Evolutionary conservation across 2,797 vertebrate species (phyloP).

Genomic region (Cephalopachus bancanus): DNA sequence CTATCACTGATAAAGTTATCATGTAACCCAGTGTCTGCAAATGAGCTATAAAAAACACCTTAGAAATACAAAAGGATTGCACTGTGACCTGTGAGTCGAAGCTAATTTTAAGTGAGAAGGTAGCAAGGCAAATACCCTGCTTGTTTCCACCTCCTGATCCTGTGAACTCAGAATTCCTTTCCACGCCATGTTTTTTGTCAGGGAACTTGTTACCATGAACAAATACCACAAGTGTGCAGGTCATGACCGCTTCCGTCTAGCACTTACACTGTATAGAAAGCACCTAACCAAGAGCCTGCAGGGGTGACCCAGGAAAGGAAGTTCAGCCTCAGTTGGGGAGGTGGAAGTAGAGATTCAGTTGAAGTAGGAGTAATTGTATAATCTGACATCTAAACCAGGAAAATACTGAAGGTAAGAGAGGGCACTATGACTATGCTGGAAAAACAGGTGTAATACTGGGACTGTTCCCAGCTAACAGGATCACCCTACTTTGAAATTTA

Average conservation of each 20-base stretch:
- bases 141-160: background rate
- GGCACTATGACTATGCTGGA: background rate
- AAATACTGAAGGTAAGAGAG: background rate
- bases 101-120: background rate
- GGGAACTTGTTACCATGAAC: background rate
- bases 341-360: background rate
- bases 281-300: too few relatives aligned
- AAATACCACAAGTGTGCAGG: background rate
- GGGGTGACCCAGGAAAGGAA: background rate
- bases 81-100: background rate
- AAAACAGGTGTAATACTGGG: background rate
- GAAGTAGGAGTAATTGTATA: background rate
- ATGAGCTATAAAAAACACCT: constrained; percentile 68
- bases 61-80: constrained; percentile 66
- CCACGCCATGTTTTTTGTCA: background rate
- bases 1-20: constrained; percentile 67
- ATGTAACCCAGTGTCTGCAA: constrained; percentile 65
- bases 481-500: background rate
- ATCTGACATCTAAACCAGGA: background rate
- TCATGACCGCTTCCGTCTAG: background rate
- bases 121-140: background rate
- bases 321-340: background rate
- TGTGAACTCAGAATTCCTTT: background rate
- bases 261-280: background rate
- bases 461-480: background rate